Evolutionary conservation across 2,113 vertebrate genomes (phyloP), one percentile per base, ranked within the genome.

Genomic region (Hydrolagus affinis): DNA sequence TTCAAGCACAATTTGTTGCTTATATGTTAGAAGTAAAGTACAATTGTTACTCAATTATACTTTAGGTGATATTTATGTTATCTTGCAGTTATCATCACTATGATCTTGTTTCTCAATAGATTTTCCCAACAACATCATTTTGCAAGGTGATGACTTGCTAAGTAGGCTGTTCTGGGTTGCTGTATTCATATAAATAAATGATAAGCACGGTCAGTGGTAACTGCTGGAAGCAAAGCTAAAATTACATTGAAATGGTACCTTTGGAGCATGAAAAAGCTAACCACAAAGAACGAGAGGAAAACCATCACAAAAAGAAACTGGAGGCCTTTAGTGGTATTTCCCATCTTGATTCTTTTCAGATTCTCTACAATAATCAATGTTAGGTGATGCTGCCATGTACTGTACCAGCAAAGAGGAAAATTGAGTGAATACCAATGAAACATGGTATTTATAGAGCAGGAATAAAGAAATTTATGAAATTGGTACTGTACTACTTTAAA

Each of bases 111-210:
- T 32, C 8, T 77, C 56, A 12, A 6, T n/a, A 30, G 23, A 21
- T 66, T 83, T 14, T 19, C 25, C 2, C 14, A 28, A 9, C 3
- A n/a, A 9, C 60, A 32, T 12, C 8, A 19, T 64, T 30, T 25
- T 83, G 23, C 57, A 66, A 11, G 4, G 11, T 28, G 25, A 12
- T 30, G 25, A 28, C n/a, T 80, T 30, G 25, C 59, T 19, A 30
- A 62, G 25, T 15, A 68, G 28, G 78, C 62, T 3, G 15, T 8
- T 23, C 25, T 66, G 4, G 10, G 25, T 17, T 83, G 14, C 23
- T 83, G 9, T 11, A 66, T 68, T 66, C 25, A 68, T 25, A 56
- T 75, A 32, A 83, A 30, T 83, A 83, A 30, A 80, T 80, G 14
- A 80, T 32, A 66, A 19, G 59, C 60, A 30, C 30, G 66, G 60